A percentile compares a stretch with the other conserved stretches of the same genome.
phyloP scores from a whole-genome alignment of 2,797 vertebrate genomes.

The Clarias fuscus region DNA sequence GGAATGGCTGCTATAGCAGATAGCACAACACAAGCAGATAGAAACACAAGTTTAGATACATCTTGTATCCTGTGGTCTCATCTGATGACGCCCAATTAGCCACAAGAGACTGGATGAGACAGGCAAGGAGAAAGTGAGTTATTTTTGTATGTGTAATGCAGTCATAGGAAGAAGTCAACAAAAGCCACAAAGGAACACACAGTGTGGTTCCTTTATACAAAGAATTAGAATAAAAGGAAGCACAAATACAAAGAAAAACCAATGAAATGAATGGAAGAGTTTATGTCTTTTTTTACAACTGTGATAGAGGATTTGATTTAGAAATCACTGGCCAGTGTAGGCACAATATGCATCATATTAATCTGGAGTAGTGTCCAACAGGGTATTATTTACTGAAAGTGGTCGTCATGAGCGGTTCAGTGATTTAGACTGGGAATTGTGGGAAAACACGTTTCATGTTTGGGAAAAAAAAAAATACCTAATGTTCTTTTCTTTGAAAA shows the following conservation, averaged over 20 bases:
- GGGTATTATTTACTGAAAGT: neutral
- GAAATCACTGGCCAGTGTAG: neutral
- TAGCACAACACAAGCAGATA: constrained; percentile 54
- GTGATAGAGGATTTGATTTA: neutral
- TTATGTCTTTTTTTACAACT: neutral
- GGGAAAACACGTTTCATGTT: constrained; percentile 24
- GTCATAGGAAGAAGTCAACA: neutral
- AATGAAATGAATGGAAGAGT: neutral
- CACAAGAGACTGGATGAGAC: constrained; percentile 32
- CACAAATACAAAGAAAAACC: neutral
- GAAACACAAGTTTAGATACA: constrained; percentile 47
- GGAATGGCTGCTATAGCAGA: constrained; percentile 59
- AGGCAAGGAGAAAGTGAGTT: constrained; percentile 38
- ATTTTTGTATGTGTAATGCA: constrained; percentile 48
- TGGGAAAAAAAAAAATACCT: neutral
- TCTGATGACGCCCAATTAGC: constrained; percentile 41
- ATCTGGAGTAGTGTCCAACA: neutral
- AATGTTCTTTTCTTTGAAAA: constrained; percentile 33
- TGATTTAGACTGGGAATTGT: constrained; percentile 24
- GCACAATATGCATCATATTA: neutral
- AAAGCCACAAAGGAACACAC: neutral
- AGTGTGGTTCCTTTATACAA: neutral
- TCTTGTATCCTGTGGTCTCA: constrained; percentile 33
- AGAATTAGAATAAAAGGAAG: neutral
- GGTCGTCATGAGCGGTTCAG: neutral